Evolutionary conservation across 2,888 invertebrate genomes (phyloP), one percentile per base, ranked within the genome.

Genomic region (Oligia strigilis): DNA sequence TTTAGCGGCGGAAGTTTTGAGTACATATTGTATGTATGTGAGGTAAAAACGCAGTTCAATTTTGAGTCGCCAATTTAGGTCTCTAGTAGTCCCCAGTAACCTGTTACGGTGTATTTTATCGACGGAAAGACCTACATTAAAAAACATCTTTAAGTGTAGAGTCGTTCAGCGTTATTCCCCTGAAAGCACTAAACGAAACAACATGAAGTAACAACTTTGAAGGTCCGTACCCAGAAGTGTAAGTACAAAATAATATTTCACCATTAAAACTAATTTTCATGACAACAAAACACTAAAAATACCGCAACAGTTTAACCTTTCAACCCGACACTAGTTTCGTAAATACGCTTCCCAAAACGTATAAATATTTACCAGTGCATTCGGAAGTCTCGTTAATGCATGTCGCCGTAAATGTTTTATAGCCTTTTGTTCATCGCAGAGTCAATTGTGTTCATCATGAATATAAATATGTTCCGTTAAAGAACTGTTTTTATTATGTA

Each of bases 331-430:
- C 11, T 9, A 62, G 55, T 71, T 82, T 85, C 69, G 65, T 36
- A 78, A 88, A 85, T 85, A 85, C 80, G 91, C 89, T 8, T 49
- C 78, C 78, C 76, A 80, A 86, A 90, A 78, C 84, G 69, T 86
- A 91, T 93, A 91, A 93, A 93, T 93, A 94, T 93, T 94, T 90
- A 93, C 90, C 87, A 91, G 82, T 89, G 91, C 90, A 92, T 92
- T 91, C 79, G 85, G 88, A 91, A 88, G 90, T 92, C 90, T 88
- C 88, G 91, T 92, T 93, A 94, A 94, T 93, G 91, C 90, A 93
- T 89, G 90, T 89, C 77, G 86, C 84, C 89, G 91, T 94, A 85
- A 92, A 92, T 93, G 91, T 93, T 93, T 93, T 87, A 92, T 91
- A 84, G 87, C 86, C 88, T 91, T 92, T 92, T 91, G 91, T 92